phyloP scores from a whole-genome alignment of 30 jellyfish, hydroid and myxozoan species.

The Cassiopea andromeda region DNA sequence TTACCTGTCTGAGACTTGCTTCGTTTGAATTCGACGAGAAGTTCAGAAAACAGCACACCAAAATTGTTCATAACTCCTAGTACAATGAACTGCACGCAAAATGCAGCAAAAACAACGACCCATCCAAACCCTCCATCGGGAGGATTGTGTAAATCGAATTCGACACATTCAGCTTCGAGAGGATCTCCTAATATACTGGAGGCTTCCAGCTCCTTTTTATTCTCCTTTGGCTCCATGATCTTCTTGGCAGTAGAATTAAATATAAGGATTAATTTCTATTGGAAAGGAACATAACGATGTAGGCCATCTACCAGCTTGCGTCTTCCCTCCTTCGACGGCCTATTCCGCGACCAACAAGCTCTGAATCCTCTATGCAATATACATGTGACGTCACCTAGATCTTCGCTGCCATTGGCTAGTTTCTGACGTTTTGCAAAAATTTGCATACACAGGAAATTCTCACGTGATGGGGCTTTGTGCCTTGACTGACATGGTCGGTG shows the following conservation, averaged over 20 bases:
- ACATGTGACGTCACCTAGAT: constrained; percentile 36
- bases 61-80: constrained; percentile 97
- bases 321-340: background rate
- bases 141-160: constrained; percentile 46
- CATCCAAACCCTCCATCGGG: constrained; percentile 99
- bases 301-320: background rate
- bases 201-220: constrained; percentile 63
- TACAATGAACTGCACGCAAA: constrained; percentile 92
- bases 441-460: constrained; percentile 67
- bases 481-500: background rate
- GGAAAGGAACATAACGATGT: background rate
- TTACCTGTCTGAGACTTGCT: constrained; percentile 88
- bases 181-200: constrained; percentile 63
- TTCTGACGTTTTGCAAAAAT: constrained; percentile 25
- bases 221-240: constrained; percentile 42
- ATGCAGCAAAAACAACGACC: constrained; percentile 93
- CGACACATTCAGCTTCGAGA: constrained; percentile 81
- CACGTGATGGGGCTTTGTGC: constrained; percentile 21
- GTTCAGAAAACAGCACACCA: constrained; percentile 88
- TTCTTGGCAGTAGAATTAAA: background rate
- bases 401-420: constrained; percentile 32
- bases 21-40: constrained; percentile 85
- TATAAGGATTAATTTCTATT: background rate
- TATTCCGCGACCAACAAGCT: background rate
- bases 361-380: constrained; percentile 1